phyloP scores from a whole-genome alignment of 2,113 vertebrate genomes.

The Nesogale talazaci region DNA sequence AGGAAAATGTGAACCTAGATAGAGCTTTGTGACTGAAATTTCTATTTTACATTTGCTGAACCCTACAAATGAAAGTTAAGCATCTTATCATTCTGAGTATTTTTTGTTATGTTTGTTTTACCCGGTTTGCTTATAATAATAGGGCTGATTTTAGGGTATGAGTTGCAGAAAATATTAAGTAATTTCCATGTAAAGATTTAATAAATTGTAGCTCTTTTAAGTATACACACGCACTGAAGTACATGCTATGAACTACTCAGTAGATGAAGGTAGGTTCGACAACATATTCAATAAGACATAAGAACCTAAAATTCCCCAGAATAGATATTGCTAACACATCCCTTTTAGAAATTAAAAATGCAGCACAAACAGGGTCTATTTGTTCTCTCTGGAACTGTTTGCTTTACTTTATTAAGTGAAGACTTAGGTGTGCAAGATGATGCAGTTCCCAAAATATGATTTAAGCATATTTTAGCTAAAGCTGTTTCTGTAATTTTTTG shows the following conservation, averaged over 20 bases:
- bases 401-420: conserved; percentile 60
- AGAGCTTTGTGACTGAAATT: neutral
- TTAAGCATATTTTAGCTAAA: conserved; percentile 49
- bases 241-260: conserved; percentile 1
- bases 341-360: conserved; percentile 55
- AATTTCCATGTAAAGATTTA: conserved; percentile 21
- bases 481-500: conserved; percentile 31
- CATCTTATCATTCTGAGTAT: neutral
- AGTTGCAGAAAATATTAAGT: conserved; percentile 30
- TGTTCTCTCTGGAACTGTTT: neutral
- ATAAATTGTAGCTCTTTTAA: neutral
- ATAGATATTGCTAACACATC: neutral
- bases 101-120: neutral
- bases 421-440: conserved; percentile 59
- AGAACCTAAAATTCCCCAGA: conserved; percentile 42
- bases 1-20: neutral
- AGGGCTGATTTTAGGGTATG: conserved; percentile 45
- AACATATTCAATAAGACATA: conserved; percentile 40
- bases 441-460: conserved; percentile 32
- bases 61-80: conserved; percentile 3
- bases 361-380: conserved; percentile 24
- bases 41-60: neutral
- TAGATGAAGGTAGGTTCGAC: conserved; percentile 40
- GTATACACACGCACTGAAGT: neutral
- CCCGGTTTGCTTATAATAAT: neutral